Evolutionary conservation across 1,140 invertebrate species (phyloP), one percentile per base, ranked within the genome.

Genomic region (Drosophila equinoxialis): DNA sequence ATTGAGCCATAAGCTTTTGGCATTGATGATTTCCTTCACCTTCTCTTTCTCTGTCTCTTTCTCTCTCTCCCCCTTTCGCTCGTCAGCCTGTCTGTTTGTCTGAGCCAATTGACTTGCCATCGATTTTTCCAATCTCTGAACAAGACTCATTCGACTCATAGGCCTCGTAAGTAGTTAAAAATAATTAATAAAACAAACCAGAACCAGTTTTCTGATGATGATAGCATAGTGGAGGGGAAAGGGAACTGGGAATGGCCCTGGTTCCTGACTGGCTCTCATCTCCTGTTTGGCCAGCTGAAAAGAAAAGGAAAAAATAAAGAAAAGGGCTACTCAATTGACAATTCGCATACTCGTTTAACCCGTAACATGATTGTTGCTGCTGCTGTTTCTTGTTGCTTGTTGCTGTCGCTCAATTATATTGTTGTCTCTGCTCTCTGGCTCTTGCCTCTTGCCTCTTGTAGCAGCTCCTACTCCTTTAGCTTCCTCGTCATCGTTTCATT

Each of bases 341-440:
- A 87, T 86, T 82, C 83, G 79, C 72, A 83, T 77, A 86, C 83
- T 79, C 77, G 83, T 87, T 86, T 86, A 86, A 77, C 82, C 72
- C 83, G 81, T 68, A 84, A 77, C 81, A 84, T 67, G 76, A 65
- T 77, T 80, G 75, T 68, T 81, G 69, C 30, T 66, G 62, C 57
- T 48, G 60, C 42, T 73, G 33, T 41, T 74, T 70, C 35, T 62
- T 62, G 65, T 62, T 76, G 66, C 35, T 60, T 74, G 79, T 72
- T 69, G 74, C 78, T 85, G 77, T 77, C 77, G 83, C 79, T 87
- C 83, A 86, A 87, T 86, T 86, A 87, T 86, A 87, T 82, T 86
- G 79, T 86, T 78, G 83, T 82, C 82, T 78, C 71, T 79, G 75
- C 67, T 59, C 54, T 45, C 48, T 57, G 59, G 39, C 41, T 30